Conservation (phyloP, 2,888 invertebrate genomes). For the Osmoderma eremita region DNA sequence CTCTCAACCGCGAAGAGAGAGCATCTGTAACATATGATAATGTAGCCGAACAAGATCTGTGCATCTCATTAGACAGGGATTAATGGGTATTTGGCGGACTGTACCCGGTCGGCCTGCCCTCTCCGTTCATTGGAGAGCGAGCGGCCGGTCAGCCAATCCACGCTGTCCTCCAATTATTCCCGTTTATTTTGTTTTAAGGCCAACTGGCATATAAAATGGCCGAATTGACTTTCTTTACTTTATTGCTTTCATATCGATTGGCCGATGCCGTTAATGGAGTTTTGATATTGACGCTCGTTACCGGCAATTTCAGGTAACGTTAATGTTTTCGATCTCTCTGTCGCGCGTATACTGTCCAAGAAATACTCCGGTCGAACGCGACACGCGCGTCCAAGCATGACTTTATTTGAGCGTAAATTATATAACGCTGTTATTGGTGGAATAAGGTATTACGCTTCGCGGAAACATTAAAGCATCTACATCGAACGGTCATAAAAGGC, state of each 20-base stretch:
- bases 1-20: constrained; percentile 14
- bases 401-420: too few species aligned
- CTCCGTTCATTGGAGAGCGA: constrained; percentile 53
- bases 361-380: neutral
- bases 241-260: constrained; percentile 44
- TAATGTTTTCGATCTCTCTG: neutral
- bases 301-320: constrained; percentile 23
- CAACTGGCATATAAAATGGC: constrained; percentile 62
- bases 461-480: too few species aligned
- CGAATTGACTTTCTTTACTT: constrained; percentile 57
- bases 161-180: constrained; percentile 60
- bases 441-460: too few species aligned
- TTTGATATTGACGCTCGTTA: constrained; percentile 35
- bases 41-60: constrained; percentile 53
- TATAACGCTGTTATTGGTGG: too few species aligned
- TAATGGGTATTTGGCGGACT: constrained; percentile 60
- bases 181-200: constrained; percentile 62
- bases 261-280: constrained; percentile 38
- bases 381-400: too few species aligned
- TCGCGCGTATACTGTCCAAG: neutral
- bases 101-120: constrained; percentile 55
- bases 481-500: too few species aligned
- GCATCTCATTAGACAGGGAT: constrained; percentile 63
- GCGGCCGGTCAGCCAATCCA: constrained; percentile 58
- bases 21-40: constrained; percentile 47